phyloP scores from a whole-genome alignment of 1,140 invertebrate species.

The Pteromalus puparum region DNA sequence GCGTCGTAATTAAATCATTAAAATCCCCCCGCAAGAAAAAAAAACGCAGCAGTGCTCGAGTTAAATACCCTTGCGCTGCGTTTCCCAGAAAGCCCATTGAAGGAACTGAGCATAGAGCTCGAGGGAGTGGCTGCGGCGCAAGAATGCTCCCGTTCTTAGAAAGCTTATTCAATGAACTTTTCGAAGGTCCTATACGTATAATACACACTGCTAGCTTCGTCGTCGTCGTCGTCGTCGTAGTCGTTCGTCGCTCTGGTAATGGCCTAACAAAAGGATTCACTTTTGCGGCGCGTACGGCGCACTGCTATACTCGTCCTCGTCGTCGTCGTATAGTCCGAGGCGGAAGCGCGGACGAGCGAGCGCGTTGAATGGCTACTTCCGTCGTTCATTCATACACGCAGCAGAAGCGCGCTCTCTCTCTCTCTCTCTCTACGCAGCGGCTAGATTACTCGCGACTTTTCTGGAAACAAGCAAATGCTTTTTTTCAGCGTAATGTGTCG shows the following conservation, averaged over 20 bases:
- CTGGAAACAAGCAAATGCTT: background rate
- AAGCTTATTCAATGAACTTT: conserved; percentile 39
- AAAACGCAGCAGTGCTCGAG: background rate
- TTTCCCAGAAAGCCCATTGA: conserved; percentile 8
- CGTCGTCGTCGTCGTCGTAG: too few relatives aligned
- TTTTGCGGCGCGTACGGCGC: conserved; percentile 20
- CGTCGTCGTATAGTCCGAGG: conserved; percentile 6
- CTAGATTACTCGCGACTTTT: background rate
- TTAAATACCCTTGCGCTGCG: too few relatives aligned
- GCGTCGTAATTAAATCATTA: background rate
- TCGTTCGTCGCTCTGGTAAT: conserved; percentile 12
- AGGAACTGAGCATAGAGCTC: background rate
- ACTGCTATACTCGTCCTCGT: background rate
- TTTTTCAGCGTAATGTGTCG: too few relatives aligned
- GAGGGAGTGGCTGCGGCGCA: conserved; percentile 10
- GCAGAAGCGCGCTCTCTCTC: background rate
- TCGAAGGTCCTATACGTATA: background rate
- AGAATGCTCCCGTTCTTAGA: conserved; percentile 38
- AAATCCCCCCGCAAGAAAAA: background rate
- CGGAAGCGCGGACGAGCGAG: conserved; percentile 60
- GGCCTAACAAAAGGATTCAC: conserved; percentile 43
- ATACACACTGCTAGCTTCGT: background rate
- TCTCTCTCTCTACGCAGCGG: too few relatives aligned
- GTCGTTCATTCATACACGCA: conserved; percentile 52
- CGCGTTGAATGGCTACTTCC: conserved; percentile 57